phyloP scores from a whole-genome alignment of 2,797 vertebrate genomes.

The Eulemur mongoz region DNA sequence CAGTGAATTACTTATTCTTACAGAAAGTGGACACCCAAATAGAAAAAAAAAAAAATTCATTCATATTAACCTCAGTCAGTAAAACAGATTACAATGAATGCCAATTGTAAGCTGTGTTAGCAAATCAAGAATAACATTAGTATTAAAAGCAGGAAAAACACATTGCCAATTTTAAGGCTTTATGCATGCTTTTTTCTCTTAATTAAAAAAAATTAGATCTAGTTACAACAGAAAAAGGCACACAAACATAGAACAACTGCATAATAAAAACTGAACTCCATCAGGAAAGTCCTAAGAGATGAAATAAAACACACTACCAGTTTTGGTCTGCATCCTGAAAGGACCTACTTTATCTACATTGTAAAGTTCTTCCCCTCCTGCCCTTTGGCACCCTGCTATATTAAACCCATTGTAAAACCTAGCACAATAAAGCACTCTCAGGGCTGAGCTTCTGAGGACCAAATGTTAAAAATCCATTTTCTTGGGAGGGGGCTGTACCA shows the following conservation, averaged over 20 bases:
- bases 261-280: conserved; percentile 74
- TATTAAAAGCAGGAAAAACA: conserved; percentile 74
- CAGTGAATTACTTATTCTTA: conserved; percentile 76
- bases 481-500: conserved; percentile 83
- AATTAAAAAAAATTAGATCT: conserved; percentile 78
- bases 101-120: conserved; percentile 70
- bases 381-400: conserved; percentile 85
- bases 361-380: conserved; percentile 84
- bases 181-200: conserved; percentile 57
- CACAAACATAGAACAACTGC: conserved; percentile 68
- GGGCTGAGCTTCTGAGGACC: conserved; percentile 85
- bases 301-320: conserved; percentile 77
- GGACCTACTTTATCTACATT: conserved; percentile 82
- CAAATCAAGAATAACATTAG: conserved; percentile 71
- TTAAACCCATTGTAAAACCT: conserved; percentile 86
- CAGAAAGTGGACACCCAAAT: conserved; percentile 70
- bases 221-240: conserved; percentile 77
- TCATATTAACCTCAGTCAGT: conserved; percentile 75
- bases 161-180: conserved; percentile 63
- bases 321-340: conserved; percentile 80
- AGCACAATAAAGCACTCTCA: conserved; percentile 86
- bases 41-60: conserved; percentile 78
- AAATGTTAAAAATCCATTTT: conserved; percentile 88
- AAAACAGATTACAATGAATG: conserved; percentile 66
- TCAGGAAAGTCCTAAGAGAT: conserved; percentile 71